A percentile compares a stretch with the other conserved stretches of the same genome.
Evolutionary conservation across 2,888 invertebrate species (phyloP).

Genomic region (Nemurella pictetii): DNA sequence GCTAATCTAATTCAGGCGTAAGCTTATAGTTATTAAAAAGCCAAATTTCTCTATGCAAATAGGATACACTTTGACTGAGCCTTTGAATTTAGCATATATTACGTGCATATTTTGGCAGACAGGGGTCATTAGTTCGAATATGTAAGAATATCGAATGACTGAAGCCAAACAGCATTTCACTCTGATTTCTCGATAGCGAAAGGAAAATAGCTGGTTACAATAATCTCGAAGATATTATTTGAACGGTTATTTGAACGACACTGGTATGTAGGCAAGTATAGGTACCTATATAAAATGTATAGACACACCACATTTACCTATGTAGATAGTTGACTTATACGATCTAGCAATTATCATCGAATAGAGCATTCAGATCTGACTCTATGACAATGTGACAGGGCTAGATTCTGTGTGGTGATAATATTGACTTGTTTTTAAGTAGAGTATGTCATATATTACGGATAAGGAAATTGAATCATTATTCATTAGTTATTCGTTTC

Average conservation of each 20-base stretch:
- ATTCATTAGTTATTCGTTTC: slow-evolving; percentile 30
- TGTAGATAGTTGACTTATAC: background rate
- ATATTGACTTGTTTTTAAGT: slow-evolving; percentile 23
- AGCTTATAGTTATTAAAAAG: slow-evolving; percentile 25
- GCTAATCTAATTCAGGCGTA: slow-evolving; percentile 17
- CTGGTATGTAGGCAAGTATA: background rate
- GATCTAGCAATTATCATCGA: background rate
- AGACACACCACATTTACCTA: background rate
- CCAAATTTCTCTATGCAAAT: slow-evolving; percentile 32
- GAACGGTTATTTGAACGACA: background rate
- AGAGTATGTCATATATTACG: slow-evolving; percentile 26
- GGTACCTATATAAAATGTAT: too few species aligned
- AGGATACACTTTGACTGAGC: background rate
- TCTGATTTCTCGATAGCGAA: background rate
- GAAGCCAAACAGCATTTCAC: background rate
- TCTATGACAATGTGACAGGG: background rate
- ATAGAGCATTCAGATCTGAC: background rate
- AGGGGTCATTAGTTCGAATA: slow-evolving; percentile 21
- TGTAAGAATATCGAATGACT: slow-evolving; percentile 3
- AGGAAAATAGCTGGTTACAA: background rate
- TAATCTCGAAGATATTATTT: background rate
- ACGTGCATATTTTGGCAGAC: slow-evolving; percentile 16
- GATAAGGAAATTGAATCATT: slow-evolving; percentile 25
- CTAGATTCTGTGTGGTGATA: slow-evolving; percentile 4
- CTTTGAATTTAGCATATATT: slow-evolving; percentile 9